Base-by-base conservation (phyloP, 1,140 invertebrate genomes). In the Pristionchus pacificus region DNA sequence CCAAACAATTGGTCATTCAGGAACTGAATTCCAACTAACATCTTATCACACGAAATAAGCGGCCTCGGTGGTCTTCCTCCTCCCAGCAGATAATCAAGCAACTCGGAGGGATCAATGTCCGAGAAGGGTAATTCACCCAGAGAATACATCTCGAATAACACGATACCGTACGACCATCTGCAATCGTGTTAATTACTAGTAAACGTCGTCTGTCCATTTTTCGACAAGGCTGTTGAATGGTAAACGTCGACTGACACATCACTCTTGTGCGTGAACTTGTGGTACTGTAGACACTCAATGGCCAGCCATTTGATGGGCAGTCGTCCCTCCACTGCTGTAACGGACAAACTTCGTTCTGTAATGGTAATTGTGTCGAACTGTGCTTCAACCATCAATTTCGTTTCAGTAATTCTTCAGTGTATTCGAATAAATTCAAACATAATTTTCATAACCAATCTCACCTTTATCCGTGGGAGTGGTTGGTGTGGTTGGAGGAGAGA, bases 261-360 rank as follows among this genome's bases (percentile, higher is more conserved):
- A 79, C 91, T 94, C 85, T 96, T 92, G 27, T 90, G 91, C 1
- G 93, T 95, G 84, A 96, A 97, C 31, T 95, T 88, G 79, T 94
- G 89, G 76, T 95, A 60, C 81, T 93, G 94, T 2, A 98, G 85
- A 0, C 94, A 93, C 85, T 98, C 96, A 0, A 95, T 93, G 0
- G 95, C 94, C 93, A 98, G 97, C 96, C 96, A 98, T 86, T 97
- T 97, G 1, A 98, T 92, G 13, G 61, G 68, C 10, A 71, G 60
- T 87, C 89, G 88, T 86, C 91, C 91, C 85, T 95, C 93, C 19
- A 25, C 71, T n/a, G n/a, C n/a, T n/a, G n/a, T n/a, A n/a, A n/a
- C n/a, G n/a, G n/a, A n/a, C n/a, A n/a, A n/a, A n/a, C n/a, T n/a
- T n/a, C n/a, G n/a, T n/a, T n/a, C n/a, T n/a, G n/a, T n/a, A n/a